These are phyloP conservation scores for Aphelocoma coerulescens DNA, from an alignment of 2,113 vertebrate species.

Conservation along the genomic window DNA sequence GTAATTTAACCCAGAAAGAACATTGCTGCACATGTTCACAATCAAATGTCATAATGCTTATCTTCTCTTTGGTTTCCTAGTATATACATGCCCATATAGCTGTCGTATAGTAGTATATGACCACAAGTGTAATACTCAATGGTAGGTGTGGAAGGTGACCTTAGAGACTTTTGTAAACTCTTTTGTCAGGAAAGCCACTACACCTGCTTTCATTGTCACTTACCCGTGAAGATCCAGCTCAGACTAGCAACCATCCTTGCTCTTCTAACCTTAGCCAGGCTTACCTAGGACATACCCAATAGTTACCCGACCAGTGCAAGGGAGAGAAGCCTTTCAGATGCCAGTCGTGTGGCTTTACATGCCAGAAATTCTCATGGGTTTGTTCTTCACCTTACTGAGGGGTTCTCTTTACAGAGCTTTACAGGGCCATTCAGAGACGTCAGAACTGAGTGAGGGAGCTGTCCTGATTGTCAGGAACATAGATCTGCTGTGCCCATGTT, in stretches of 20 bases:
- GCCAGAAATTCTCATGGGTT: neutral
- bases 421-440: neutral
- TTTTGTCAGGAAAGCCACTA: neutral
- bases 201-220: neutral
- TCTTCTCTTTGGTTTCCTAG: neutral
- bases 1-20: neutral
- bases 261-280: neutral
- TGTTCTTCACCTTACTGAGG: neutral
- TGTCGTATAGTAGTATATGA: neutral
- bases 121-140: neutral
- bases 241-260: neutral
- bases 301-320: fast-evolving
- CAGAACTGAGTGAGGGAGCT: neutral
- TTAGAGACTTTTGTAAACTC: neutral
- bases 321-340: neutral
- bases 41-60: neutral
- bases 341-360: neutral
- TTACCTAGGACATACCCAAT: neutral
- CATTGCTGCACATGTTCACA: neutral
- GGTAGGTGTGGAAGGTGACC: neutral
- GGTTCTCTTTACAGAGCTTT: neutral
- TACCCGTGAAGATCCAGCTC: neutral
- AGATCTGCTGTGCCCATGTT: neutral
- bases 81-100: neutral
- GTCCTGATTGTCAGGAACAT: neutral